These are phyloP conservation scores for Indri indri DNA, from an alignment of 2,113 vertebrate species.

Conservation along the genomic window DNA sequence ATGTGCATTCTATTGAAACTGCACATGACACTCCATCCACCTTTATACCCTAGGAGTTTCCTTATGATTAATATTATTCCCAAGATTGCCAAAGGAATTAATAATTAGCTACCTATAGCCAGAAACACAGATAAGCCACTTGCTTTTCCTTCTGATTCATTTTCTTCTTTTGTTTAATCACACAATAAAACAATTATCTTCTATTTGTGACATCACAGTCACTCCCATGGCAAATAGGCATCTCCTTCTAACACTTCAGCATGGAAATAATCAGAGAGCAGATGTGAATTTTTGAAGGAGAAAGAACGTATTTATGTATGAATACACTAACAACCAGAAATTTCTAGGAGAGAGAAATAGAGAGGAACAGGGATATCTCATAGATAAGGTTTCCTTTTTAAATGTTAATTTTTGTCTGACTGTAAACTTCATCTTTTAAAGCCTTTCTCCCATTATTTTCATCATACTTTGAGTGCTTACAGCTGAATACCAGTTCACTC, in stretches of 20 bases:
- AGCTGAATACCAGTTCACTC: conserved; percentile 80
- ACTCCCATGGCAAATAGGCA: conserved; percentile 56
- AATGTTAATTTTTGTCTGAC: conserved; percentile 83
- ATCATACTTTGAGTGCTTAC: conserved; percentile 78
- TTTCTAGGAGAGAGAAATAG: conserved; percentile 76
- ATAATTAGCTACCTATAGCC: conserved; percentile 55
- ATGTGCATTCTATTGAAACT: background rate
- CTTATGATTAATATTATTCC: background rate
- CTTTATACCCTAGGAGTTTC: background rate
- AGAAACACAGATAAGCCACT: conserved; percentile 53
- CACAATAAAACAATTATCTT: conserved; percentile 58
- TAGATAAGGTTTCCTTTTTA: conserved; percentile 83
- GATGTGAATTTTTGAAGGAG: conserved; percentile 43
- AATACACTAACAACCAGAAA: conserved; percentile 73
- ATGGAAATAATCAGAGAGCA: conserved; percentile 39
- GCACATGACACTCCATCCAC: background rate
- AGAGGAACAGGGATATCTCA: conserved; percentile 70
- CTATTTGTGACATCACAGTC: conserved; percentile 55
- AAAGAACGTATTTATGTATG: conserved; percentile 74
- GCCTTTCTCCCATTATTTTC: conserved; percentile 73
- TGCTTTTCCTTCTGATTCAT: conserved; percentile 48
- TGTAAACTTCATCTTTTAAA: conserved; percentile 83
- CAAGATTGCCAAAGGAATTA: conserved; percentile 57
- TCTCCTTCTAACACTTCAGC: conserved; percentile 30
- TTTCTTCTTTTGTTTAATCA: conserved; percentile 66